phyloP scores from a whole-genome alignment of 2,113 vertebrate species.

The Solea solea region DNA sequence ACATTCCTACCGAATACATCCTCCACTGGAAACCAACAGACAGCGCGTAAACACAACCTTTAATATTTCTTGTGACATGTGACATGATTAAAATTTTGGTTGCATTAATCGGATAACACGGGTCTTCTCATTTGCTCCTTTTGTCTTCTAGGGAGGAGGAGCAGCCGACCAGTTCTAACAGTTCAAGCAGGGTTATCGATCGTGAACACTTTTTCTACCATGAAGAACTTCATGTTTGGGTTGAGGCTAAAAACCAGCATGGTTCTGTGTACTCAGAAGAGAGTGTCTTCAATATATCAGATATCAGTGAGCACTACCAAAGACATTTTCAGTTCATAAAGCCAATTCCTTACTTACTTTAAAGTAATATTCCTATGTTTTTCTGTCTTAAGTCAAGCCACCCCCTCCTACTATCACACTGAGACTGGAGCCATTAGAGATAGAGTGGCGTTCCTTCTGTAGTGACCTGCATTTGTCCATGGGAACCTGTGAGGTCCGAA shows the following conservation, averaged over 20 bases:
- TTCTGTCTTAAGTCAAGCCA: conserved; percentile 64
- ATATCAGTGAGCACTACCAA: conserved; percentile 65
- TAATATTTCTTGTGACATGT: background rate
- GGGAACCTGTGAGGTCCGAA: conserved; percentile 50
- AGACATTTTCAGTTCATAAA: background rate
- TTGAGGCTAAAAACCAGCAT: conserved; percentile 42
- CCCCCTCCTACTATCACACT: conserved; percentile 30
- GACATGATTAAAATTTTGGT: conserved; percentile 1
- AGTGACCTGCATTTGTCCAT: background rate
- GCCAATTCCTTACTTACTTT: background rate
- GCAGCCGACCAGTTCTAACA: background rate
- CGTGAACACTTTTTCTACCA: conserved; percentile 6
- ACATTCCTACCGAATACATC: conserved; percentile 48
- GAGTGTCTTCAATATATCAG: conserved; percentile 30
- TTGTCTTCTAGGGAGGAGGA: conserved; percentile 11
- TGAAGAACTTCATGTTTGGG: conserved; percentile 65
- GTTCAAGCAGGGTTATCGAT: conserved; percentile 9
- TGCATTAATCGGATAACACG: background rate
- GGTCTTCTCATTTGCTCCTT: background rate
- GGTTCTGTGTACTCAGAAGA: conserved; percentile 41
- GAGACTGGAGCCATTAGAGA: conserved; percentile 21
- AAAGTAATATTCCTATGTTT: background rate
- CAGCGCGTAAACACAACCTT: conserved; percentile 40
- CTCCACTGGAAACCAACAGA: conserved; percentile 63
- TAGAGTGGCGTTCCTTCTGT: conserved; percentile 61